Conservation (phyloP, 2,797 vertebrate genomes). For the Psittacula derbiana region DNA sequence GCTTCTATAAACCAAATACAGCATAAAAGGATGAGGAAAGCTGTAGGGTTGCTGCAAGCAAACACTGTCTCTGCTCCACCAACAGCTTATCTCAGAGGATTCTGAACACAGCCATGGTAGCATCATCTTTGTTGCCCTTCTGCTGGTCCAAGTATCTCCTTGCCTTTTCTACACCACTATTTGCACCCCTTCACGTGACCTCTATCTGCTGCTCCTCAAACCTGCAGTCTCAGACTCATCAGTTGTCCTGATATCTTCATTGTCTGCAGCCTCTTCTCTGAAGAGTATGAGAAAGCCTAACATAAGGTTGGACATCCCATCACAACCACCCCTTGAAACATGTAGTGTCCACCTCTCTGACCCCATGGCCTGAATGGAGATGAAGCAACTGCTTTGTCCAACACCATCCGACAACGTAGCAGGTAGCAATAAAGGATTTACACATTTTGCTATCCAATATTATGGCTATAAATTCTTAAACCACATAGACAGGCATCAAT, state of each 20-base stretch:
- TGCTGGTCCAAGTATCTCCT: background rate
- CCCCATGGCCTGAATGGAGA: fast-evolving
- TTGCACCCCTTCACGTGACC: background rate
- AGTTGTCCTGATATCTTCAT: background rate
- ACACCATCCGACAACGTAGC: background rate
- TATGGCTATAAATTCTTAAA: background rate
- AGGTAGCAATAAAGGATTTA: background rate
- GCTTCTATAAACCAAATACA: constrained; percentile 44
- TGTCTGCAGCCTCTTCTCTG: background rate
- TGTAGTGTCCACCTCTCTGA: background rate
- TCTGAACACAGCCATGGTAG: background rate
- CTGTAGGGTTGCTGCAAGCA: background rate
- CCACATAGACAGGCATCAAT: background rate
- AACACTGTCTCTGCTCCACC: background rate
- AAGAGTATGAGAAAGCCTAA: background rate
- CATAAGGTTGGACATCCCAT: background rate
- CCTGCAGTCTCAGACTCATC: background rate
- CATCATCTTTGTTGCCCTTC: background rate
- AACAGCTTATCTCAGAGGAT: background rate
- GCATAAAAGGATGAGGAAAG: constrained; percentile 24
- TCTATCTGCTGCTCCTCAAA: background rate
- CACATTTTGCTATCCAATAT: background rate
- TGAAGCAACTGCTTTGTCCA: background rate
- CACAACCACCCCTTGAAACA: background rate
- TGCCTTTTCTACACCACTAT: background rate